Percentiles rank a stretch among this genome's conserved stretches.
Conservation (phyloP, 2,113 vertebrate species). For the Sylvilagus bachmani region DNA sequence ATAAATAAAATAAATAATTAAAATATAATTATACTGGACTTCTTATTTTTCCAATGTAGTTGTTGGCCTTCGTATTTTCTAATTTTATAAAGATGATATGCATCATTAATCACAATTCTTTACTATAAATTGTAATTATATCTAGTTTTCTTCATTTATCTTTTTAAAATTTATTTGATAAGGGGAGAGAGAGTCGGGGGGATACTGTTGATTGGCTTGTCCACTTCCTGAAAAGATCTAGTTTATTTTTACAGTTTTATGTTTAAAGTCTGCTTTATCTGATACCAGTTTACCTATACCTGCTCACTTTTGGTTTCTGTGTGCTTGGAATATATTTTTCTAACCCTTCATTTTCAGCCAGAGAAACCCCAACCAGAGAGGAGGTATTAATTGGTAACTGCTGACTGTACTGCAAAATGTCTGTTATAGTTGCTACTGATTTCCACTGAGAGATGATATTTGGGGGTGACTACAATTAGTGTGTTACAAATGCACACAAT, state of each 20-base stretch:
- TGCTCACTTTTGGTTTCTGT: too few relatives aligned
- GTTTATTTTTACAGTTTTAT: too few relatives aligned
- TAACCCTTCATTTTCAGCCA: too few relatives aligned
- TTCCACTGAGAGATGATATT: background rate
- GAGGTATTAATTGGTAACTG: background rate
- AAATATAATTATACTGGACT: background rate
- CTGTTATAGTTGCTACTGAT: background rate
- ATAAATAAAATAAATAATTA: too few relatives aligned
- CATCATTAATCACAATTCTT: background rate
- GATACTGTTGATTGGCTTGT: too few relatives aligned
- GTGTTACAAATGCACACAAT: background rate
- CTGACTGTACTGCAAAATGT: background rate
- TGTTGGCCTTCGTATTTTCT: background rate
- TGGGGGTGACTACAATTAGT: too few relatives aligned
- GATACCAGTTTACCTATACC: too few relatives aligned
- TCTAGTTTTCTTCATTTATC: background rate
- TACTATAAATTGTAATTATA: background rate
- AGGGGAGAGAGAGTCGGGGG: too few relatives aligned
- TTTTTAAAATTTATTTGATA: background rate
- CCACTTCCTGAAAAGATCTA: too few relatives aligned
- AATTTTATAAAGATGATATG: background rate
- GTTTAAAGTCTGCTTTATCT: too few relatives aligned
- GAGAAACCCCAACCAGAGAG: background rate
- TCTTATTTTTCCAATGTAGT: background rate
- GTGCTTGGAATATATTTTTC: too few relatives aligned